Evolutionary conservation across 2,797 vertebrate species (phyloP).

Genomic region (Enteromius treurensis): DNA sequence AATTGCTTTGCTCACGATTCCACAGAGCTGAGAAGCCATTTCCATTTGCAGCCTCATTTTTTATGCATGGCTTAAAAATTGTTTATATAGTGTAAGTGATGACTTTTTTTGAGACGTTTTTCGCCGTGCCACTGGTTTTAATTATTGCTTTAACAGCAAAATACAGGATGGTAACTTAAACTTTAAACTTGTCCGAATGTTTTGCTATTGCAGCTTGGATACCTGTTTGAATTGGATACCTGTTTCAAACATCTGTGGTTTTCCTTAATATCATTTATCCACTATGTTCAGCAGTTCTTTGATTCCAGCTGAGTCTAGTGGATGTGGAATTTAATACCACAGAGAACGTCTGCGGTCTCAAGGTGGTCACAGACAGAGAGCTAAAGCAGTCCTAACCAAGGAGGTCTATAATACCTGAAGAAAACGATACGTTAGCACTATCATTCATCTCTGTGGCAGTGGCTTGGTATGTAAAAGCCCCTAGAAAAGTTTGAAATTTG

Average conservation of each 20-base stretch:
- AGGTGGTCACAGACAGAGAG: constrained; percentile 18
- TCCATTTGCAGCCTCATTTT: constrained; percentile 47
- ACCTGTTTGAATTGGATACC: constrained; percentile 6
- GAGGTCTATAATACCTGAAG: constrained; percentile 4
- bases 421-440: constrained; percentile 1
- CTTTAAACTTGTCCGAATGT: constrained; percentile 8
- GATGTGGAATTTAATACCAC: constrained; percentile 42
- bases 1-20: constrained; percentile 55
- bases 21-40: constrained; percentile 25
- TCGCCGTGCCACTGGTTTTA: background rate
- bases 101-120: constrained; percentile 16
- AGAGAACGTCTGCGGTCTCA: background rate
- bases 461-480: background rate
- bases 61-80: constrained; percentile 44
- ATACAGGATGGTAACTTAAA: constrained; percentile 31
- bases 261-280: constrained; percentile 26
- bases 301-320: constrained; percentile 22
- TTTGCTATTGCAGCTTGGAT: constrained; percentile 3
- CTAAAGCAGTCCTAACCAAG: background rate
- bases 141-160: constrained; percentile 9
- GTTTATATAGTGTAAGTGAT: constrained; percentile 48
- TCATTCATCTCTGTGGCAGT: constrained; percentile 1
- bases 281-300: constrained; percentile 11
- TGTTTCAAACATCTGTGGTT: constrained; percentile 9
- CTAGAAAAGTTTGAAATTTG: background rate